Base-by-base conservation (phyloP, 2,797 vertebrate species). In the Tiaroga cobitis region DNA sequence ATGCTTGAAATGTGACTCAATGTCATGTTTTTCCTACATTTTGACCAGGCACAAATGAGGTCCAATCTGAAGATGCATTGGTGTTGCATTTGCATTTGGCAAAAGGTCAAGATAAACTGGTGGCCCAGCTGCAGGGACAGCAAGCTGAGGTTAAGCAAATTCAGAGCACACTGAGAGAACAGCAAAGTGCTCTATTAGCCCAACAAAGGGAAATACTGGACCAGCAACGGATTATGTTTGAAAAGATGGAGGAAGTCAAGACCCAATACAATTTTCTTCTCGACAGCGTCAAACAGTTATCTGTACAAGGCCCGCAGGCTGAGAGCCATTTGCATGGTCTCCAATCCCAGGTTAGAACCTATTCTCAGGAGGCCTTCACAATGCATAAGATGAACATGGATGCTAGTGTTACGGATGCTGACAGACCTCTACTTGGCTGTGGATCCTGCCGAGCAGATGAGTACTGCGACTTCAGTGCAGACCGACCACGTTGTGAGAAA, bases 241-340 rank as follows among this genome's bases (percentile, higher is more conserved):
- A 97, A 49, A 96, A 97, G 92, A 96, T 97, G 95, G 95, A 96
- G 89, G 94, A 97, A 90, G 93, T 97, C 67, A 97, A 97, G 92
- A 91, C 94, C 26, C 96, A 97, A 85, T 96, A 96, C 87, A 91
- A 88, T 59, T 80, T 93, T 76, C 88, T 97, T 88, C 95, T 96
- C 87, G 95, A 97, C 80, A 91, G 89, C 0, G 91, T 97, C 87
- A 97, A 96, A 87, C 95, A 96, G 87, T 92, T 94, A 59, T 95
- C 96, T 69, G 94, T 96, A 90, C 93, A 93, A 87, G 94, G 93
- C 90, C 88, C 96, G 39, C 95, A 95, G 88, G 95, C 96, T 26
- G 95, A 96, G 91, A 94, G 91, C 85, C 95, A 94, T 89, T 90
- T 95, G 89, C 94, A 96, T 37, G 90, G 90, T 21, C 69, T 96